Evolutionary conservation across 2,888 invertebrate genomes (phyloP), one percentile per base, ranked within the genome.

Genomic region (Xylota segnis): DNA sequence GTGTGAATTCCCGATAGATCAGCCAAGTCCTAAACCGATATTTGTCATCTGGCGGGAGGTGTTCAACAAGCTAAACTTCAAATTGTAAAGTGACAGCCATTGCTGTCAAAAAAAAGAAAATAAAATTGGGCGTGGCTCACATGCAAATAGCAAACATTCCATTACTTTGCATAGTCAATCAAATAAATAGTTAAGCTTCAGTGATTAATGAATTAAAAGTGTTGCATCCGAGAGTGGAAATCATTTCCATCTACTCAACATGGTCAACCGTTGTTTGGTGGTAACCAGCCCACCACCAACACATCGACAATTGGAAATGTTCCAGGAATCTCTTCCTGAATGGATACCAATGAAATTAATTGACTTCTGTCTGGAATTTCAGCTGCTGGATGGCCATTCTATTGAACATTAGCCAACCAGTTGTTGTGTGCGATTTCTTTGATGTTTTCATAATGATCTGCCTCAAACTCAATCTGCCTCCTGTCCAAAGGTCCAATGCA

Each of bases 131-230:
- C 32, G 32, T 32, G 32, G 7, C 32, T 5, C 32, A 32, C 5
- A 32, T 32, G 5, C 5, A 32, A 37, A 9, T 9, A n/a, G 10
- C 23, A 66, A 23, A n/a, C 0, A 7, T 32, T 23, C 10, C 34
- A 14, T 10, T n/a, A 32, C 45, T 65, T 75, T 23, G 16, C 50
- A 61, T 50, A 45, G n/a, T 2, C 23, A 61, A 70, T 70, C 63
- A 32, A 63, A 58, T 9, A 54, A 0, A 29, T 29, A 50, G 10
- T 7, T 23, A 50, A 34, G 9, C 16, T 63, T 82, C 32, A 58
- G 58, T 70, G 47, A 70, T 56, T 75, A 47, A 75, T 75, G 18
- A 37, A 82, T 50, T 34, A 14, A 75, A 75, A 63, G 68, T 50
- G 56, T 81, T 81, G 75, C 63, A 63, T 37, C 29, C 63, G 12